These are phyloP conservation scores for Sebastes nivosus DNA, from an alignment of 2,797 vertebrate species.

Conservation along the genomic window DNA sequence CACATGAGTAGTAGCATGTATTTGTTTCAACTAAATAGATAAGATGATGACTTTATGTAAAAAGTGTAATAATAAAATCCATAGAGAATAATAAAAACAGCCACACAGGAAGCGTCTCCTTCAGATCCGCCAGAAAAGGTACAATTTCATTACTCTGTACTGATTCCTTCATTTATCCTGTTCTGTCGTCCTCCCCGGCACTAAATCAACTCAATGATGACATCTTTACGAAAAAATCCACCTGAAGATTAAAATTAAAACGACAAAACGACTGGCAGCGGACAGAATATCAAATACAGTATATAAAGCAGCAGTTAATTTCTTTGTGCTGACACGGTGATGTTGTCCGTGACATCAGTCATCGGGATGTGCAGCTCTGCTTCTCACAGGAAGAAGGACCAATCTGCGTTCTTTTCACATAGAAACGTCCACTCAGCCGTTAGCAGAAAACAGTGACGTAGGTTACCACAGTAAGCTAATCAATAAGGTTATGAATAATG, in stretches of 20 bases:
- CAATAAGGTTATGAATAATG: background rate
- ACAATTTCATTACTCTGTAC: background rate
- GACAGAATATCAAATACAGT: background rate
- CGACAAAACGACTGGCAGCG: background rate
- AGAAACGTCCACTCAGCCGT: background rate
- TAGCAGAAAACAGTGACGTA: too few relatives aligned
- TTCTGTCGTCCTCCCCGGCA: background rate
- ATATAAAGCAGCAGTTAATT: background rate
- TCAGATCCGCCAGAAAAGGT: background rate
- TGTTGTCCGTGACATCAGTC: slow-evolving; percentile 12
- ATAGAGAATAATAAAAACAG: background rate
- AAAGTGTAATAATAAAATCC: background rate
- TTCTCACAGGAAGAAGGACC: slow-evolving; percentile 41
- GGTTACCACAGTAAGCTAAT: background rate
- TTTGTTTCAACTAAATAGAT: background rate
- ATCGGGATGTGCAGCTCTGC: background rate
- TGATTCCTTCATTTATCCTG: background rate
- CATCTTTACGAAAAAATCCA: background rate
- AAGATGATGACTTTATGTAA: background rate
- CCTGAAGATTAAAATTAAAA: background rate
- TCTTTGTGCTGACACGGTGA: slow-evolving; percentile 29
- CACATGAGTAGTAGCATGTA: too few relatives aligned
- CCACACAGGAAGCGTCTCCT: background rate
- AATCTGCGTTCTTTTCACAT: background rate
- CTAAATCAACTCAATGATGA: background rate